These are phyloP conservation scores for Pelusios castaneus DNA, from an alignment of 2,113 vertebrate species.

Conservation along the genomic window DNA sequence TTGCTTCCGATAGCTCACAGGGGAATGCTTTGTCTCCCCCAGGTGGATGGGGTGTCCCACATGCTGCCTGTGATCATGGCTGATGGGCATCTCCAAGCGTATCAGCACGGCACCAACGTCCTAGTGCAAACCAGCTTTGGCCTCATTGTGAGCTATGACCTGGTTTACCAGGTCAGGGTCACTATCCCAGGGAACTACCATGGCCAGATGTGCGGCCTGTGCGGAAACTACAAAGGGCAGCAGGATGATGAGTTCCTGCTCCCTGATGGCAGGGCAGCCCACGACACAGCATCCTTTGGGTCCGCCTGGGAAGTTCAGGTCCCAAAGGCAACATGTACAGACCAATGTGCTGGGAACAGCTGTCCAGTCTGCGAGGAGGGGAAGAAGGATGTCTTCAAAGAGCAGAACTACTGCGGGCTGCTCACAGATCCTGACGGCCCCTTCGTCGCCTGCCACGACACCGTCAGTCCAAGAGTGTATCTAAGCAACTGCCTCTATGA, in stretches of 20 bases:
- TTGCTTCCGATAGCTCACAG: background rate
- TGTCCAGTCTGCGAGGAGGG: conserved; percentile 29
- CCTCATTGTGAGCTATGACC: conserved; percentile 68
- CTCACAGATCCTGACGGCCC: conserved; percentile 49
- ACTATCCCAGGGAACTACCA: conserved; percentile 56
- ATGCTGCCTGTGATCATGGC: conserved; percentile 55
- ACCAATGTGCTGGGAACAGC: background rate
- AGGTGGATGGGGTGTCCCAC: conserved; percentile 68
- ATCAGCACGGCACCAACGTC: conserved; percentile 19
- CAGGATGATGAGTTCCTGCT: conserved; percentile 62
- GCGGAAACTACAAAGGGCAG: conserved; percentile 71
- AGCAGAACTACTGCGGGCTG: conserved; percentile 70
- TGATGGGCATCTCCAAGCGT: conserved; percentile 9
- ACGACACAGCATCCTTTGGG: background rate
- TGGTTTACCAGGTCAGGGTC: conserved; percentile 53
- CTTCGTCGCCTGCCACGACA: conserved; percentile 60
- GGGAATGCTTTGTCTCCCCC: background rate
- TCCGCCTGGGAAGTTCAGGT: conserved; percentile 56
- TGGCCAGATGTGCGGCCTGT: conserved; percentile 74
- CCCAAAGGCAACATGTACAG: accelerated
- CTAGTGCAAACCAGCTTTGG: conserved; percentile 64
- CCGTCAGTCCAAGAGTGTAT: conserved; percentile 39
- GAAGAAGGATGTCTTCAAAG: conserved; percentile 28
- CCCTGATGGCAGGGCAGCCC: background rate
- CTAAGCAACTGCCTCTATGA: conserved; percentile 64